Conservation (phyloP, 2,113 vertebrate species). For the Tragelaphus imberbis region DNA sequence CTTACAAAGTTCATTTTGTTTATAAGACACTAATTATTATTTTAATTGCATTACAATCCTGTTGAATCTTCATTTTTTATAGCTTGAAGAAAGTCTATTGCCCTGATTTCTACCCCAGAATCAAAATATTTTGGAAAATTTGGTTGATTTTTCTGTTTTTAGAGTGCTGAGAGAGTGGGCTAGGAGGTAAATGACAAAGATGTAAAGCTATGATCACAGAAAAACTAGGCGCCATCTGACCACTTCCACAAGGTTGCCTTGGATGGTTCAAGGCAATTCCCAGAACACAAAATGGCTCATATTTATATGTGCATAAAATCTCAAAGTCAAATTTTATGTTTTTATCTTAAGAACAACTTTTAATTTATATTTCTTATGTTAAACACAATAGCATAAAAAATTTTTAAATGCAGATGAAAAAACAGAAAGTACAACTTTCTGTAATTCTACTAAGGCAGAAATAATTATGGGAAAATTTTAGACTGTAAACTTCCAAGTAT, state of each 20-base stretch:
- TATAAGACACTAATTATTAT: neutral
- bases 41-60: neutral
- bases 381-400: neutral
- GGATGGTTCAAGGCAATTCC: neutral
- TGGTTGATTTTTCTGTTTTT: neutral
- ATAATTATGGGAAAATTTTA: neutral
- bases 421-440: neutral
- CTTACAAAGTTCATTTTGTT: neutral
- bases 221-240: neutral
- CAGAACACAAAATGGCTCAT: neutral
- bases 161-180: neutral
- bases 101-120: neutral
- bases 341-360: neutral
- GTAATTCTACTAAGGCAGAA: neutral
- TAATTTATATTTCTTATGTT: neutral
- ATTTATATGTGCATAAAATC: neutral
- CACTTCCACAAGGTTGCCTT: neutral
- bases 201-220: neutral
- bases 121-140: neutral
- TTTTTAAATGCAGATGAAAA: neutral
- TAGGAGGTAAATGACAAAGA: neutral
- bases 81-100: neutral
- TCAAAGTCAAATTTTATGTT: neutral
- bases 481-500: neutral
- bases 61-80: neutral